Evolutionary conservation across 1,140 invertebrate genomes (phyloP).

Genomic region (Cataglyphis hispanica): DNA sequence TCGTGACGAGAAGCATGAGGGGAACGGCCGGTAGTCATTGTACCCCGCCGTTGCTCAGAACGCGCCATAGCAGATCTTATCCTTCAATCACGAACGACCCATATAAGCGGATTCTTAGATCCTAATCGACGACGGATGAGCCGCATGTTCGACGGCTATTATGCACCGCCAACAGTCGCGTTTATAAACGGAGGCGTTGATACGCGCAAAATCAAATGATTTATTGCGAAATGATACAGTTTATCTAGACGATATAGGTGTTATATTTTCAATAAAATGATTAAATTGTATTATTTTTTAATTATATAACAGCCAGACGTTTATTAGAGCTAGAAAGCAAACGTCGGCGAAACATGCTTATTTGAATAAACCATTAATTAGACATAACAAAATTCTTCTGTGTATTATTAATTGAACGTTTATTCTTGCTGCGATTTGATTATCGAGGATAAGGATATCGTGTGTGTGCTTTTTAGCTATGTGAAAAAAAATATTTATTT

Average conservation of each 20-base stretch:
- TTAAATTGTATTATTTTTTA: conserved; percentile 44
- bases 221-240: conserved; percentile 38
- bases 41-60: conserved; percentile 27
- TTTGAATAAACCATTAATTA: conserved; percentile 41
- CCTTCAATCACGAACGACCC: conserved; percentile 71
- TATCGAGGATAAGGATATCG: neutral
- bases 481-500: conserved; percentile 30
- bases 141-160: conserved; percentile 58
- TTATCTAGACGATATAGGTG: conserved; percentile 13
- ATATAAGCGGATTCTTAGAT: conserved; percentile 72
- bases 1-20: conserved; percentile 67
- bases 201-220: conserved; percentile 54
- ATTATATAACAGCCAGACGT: conserved; percentile 16
- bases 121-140: conserved; percentile 49
- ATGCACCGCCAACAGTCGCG: conserved; percentile 61
- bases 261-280: conserved; percentile 33
- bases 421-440: conserved; percentile 2
- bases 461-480: conserved; percentile 1
- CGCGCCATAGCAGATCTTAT: conserved; percentile 68
- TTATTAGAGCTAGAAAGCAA: conserved; percentile 11
- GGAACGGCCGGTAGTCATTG: conserved; percentile 64
- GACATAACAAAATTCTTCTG: conserved; percentile 17
- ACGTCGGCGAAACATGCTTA: neutral
- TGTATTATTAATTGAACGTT: neutral
- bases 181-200: conserved; percentile 64